Evolutionary conservation across 2,113 vertebrate species (phyloP).

Genomic region (Lophotis ruficrista): DNA sequence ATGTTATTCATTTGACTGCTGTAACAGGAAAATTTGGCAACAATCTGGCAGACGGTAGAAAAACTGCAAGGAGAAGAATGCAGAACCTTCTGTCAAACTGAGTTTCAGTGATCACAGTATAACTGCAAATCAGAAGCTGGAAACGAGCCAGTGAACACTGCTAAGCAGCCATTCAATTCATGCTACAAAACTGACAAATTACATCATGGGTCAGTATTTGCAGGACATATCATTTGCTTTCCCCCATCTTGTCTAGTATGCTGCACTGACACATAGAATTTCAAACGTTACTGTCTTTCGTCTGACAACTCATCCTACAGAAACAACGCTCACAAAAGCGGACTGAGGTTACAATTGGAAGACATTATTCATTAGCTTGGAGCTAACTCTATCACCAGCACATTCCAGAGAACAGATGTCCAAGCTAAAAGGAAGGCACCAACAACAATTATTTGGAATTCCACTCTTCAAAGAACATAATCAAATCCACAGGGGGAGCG

Average conservation of each 20-base stretch:
- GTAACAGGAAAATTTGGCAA: neutral
- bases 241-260: neutral
- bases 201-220: fast-evolving
- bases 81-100: neutral
- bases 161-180: neutral
- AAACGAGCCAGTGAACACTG: neutral
- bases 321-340: neutral
- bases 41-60: neutral
- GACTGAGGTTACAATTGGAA: no score
- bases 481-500: neutral
- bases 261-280: neutral
- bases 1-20: neutral
- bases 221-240: neutral
- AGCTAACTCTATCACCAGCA: neutral
- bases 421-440: neutral
- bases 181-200: neutral
- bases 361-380: no score
- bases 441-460: neutral
- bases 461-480: neutral
- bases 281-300: neutral
- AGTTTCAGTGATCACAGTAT: neutral
- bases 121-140: neutral
- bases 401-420: neutral
- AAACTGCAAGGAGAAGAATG: neutral
- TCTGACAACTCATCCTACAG: neutral